Base-by-base conservation (phyloP, 1,140 invertebrate genomes). In the Zaprionus tsacasi region DNA sequence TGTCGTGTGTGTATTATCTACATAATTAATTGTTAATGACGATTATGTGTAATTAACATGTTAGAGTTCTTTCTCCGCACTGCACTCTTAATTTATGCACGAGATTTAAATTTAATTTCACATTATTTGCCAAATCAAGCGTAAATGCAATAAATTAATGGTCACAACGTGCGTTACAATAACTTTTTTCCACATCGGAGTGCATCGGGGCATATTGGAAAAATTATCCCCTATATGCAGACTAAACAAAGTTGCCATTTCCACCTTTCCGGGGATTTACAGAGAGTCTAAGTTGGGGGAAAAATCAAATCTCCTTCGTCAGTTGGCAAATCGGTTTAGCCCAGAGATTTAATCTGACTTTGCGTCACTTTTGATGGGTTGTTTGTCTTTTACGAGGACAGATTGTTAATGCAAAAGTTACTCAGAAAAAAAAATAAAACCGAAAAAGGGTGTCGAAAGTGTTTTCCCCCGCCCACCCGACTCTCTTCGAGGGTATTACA, bases 1-100 rank as follows among this genome's bases (percentile, higher is more conserved):
- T 30, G 27, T 27, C 35, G 33, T 30, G 25, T 21, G 35, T 70
- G 67, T 64, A 76, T 66, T 85, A 79, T 88, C 78, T 66, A 77
- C 68, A 81, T 85, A 89, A 89, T 89, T 89, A 89, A 89, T 89
- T 82, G 83, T 88, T 88, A 83, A 88, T 83, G 66, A 69, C 57
- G 72, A 83, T 82, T 78, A 78, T 72, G 50, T 61, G 75, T 72
- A 78, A 87, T 87, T 88, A 80, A 82, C 79, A 38, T 56, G 71
- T 68, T 70, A 64, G 48, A 27, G 27, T 30, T 64, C 15, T 25
- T 30, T 64, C 15, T 25, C 25, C 45, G 43, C 2, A n/a, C 12
- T 76, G 61, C 43, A 43, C 21, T 63, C 58, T 81, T 88, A 81
- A 82, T 88, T 79, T 79, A 82, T 75, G 70, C 69, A 36, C 33